Base-by-base conservation (phyloP, 2,888 invertebrate genomes). In the Apotomis turbidana region DNA sequence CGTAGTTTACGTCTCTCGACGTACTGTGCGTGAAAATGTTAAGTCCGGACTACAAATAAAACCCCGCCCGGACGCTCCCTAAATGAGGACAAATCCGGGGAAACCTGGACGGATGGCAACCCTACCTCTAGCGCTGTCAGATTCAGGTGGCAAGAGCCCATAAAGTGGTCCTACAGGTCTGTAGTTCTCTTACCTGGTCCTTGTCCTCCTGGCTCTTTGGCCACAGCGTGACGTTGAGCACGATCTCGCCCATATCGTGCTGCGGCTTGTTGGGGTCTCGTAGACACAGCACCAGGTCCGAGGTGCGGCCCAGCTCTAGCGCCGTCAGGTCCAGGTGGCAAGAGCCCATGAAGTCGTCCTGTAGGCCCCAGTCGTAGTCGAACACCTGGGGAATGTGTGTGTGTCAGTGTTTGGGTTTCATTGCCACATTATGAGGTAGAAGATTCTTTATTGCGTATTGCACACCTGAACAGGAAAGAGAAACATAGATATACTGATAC, bases 301-400 rank as follows among this genome's bases (percentile, higher is more conserved):
- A 95, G 2, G 95, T 89, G 74, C 96, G 93, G 62, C 96, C 97
- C 66, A 98, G 93, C 80, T 98, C 98, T 76, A 99, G 87, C 59
- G 96, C 95, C 0, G 97, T 96, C 69, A 99, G 94, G 86, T 98
- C 98, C 78, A 99, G 87, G 76, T 95, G 95, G 6, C 98, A 97
- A 67, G 97, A 95, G 0, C 99, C 99, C 98, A 99, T 99, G 87
- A 99, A 99, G 93, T 99, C 99, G 87, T 99, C 99, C 91, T 97
- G 96, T 58, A 98, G 95, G 46, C 98, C 99, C 97, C 99, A 98
- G 87, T 99, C 99, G 88, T 99, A 99, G 93, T 99, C 99, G 87
- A 97, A 99, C 5, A 99, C 97, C 97, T 97, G 85, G 4, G 80
- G 10, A 12, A 38, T 9, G 8, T 41, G 13, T n/a, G 46, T 44